These are phyloP conservation scores for Tonatia bakeri DNA, from an alignment of 2,113 vertebrate species.

Conservation along the genomic window DNA sequence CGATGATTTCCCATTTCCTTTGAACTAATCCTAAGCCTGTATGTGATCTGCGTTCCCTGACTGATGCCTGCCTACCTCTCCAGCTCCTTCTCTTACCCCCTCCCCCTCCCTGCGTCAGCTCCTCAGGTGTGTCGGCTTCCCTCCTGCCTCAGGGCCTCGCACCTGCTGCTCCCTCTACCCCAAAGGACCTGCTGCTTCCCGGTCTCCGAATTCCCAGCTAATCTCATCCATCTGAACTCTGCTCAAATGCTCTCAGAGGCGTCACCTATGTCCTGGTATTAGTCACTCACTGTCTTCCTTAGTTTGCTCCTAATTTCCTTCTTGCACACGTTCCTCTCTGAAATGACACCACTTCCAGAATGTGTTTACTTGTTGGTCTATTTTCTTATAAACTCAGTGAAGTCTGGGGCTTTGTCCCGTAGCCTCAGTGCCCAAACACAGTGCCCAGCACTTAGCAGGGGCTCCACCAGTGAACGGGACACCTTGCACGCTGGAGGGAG, in stretches of 20 bases:
- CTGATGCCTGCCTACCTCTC: not conserved
- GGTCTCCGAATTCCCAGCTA: fast-evolving
- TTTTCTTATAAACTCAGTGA: not conserved
- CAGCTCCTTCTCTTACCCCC: not conserved
- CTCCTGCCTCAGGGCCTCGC: not conserved
- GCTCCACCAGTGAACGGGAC: not conserved
- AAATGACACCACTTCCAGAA: not conserved
- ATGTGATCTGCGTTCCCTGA: not conserved
- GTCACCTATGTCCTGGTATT: not conserved
- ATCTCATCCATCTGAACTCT: not conserved
- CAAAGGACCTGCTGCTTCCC: not conserved
- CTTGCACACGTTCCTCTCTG: not conserved
- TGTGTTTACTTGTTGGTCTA: not conserved
- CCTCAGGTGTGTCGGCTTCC: fast-evolving
- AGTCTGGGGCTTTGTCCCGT: not conserved
- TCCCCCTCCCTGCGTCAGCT: not conserved
- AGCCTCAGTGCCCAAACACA: not conserved
- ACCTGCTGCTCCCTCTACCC: not conserved
- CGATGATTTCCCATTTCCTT: not conserved
- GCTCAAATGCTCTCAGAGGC: not conserved
- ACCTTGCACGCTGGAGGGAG: not conserved
- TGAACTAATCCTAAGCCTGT: not conserved
- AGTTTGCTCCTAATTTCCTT: no score
- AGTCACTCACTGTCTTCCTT: not conserved
- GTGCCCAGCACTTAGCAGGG: fast-evolving